phyloP scores from a whole-genome alignment of 2,888 invertebrate species.

The Charanyca ferruginea region DNA sequence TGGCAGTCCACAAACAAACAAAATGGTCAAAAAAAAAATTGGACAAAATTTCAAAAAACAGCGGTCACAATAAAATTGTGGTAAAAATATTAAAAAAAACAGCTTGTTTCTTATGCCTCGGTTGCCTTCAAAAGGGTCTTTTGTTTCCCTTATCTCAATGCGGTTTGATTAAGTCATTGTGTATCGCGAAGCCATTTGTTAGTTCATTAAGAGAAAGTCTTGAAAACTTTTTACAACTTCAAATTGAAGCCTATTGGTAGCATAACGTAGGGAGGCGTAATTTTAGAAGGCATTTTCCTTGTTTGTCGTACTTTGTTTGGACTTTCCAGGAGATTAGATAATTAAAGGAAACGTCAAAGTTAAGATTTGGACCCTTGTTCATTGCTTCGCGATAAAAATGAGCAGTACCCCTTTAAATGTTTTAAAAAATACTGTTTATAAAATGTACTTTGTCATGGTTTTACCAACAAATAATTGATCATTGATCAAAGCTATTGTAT shows the following conservation, averaged over 20 bases:
- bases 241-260: constrained; percentile 60
- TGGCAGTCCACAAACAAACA: too few relatives aligned
- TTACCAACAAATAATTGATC: neutral
- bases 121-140: constrained; percentile 69
- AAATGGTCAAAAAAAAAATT: too few relatives aligned
- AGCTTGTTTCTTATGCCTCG: constrained; percentile 32
- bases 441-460: neutral
- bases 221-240: constrained; percentile 63
- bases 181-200: constrained; percentile 83
- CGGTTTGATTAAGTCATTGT: constrained; percentile 86
- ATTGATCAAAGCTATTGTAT: too few relatives aligned
- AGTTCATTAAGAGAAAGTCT: constrained; percentile 76
- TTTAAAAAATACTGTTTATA: neutral
- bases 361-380: constrained; percentile 25
- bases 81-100: neutral
- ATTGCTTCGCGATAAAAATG: constrained; percentile 22
- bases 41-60: too few relatives aligned
- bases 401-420: neutral
- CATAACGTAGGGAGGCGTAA: constrained; percentile 41
- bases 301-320: constrained; percentile 51
- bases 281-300: constrained; percentile 52
- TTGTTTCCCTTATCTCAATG: constrained; percentile 86
- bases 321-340: constrained; percentile 43
- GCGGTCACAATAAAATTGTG: neutral
- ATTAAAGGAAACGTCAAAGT: constrained; percentile 45